Evolutionary conservation across 2,113 vertebrate species (phyloP).

Genomic region (Platichthys flesus): DNA sequence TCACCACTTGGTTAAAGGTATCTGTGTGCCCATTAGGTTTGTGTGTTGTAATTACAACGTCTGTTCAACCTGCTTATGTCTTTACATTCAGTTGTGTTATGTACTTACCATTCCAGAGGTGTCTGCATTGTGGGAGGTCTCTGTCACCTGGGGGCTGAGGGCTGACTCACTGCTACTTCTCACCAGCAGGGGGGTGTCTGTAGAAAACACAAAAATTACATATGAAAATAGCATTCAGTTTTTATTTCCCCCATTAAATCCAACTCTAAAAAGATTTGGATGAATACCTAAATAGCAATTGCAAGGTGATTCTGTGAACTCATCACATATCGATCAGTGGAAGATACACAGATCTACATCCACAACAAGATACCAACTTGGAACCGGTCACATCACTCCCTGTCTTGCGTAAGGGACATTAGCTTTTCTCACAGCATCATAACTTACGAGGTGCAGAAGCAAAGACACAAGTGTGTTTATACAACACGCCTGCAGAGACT

Average conservation of each 20-base stretch:
- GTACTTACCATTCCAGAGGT: conserved; percentile 62
- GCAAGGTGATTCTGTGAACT: too few species aligned
- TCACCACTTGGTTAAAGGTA: too few species aligned
- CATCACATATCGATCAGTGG: too few species aligned
- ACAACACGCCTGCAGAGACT: background rate
- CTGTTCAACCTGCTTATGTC: background rate
- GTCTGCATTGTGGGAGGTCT: conserved; percentile 79
- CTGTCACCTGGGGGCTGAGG: conserved; percentile 79
- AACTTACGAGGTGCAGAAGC: background rate
- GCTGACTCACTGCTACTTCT: conserved; percentile 95
- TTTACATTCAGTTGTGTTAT: background rate
- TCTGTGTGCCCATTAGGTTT: background rate
- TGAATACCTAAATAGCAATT: too few species aligned
- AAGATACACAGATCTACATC: too few species aligned
- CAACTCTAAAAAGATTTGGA: too few species aligned
- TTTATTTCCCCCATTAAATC: background rate
- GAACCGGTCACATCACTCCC: too few species aligned
- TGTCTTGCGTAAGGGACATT: too few species aligned
- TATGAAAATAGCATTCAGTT: background rate
- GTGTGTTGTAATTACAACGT: background rate
- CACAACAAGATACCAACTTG: too few species aligned
- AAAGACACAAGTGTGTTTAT: background rate
- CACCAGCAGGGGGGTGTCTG: conserved; percentile 94
- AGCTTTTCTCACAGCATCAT: too few species aligned
- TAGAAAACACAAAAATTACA: conserved; percentile 12